Conservation (phyloP, 2,797 vertebrate species). For the Myotis planiceps region DNA sequence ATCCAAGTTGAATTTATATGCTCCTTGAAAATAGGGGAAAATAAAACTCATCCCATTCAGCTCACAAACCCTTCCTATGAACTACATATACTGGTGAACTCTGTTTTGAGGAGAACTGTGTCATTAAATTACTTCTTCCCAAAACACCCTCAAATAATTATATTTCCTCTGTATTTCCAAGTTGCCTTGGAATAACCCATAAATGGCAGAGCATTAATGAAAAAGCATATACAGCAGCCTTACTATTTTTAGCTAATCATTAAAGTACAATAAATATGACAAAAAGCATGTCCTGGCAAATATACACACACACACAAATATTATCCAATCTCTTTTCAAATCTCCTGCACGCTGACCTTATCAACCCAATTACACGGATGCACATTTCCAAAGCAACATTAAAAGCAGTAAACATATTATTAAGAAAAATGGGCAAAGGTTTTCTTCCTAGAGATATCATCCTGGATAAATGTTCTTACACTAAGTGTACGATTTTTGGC, state of each 20-base stretch:
- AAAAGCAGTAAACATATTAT: slow-evolving; percentile 67
- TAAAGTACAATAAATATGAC: slow-evolving; percentile 71
- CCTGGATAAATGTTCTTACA: slow-evolving; percentile 48
- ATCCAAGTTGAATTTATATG: slow-evolving; percentile 19
- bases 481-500: slow-evolving; percentile 58
- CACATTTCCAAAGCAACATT: slow-evolving; percentile 71
- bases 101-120: slow-evolving; percentile 9
- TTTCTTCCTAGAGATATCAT: slow-evolving; percentile 27
- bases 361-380: slow-evolving; percentile 75
- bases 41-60: slow-evolving; percentile 22
- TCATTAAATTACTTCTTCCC: slow-evolving; percentile 66
- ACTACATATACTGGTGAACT: not conserved
- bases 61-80: not conserved
- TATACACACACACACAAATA: slow-evolving; percentile 67
- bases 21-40: slow-evolving; percentile 30
- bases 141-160: slow-evolving; percentile 71
- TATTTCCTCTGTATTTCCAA: slow-evolving; percentile 70
- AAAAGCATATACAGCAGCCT: slow-evolving; percentile 50
- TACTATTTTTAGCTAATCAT: slow-evolving; percentile 69
- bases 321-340: slow-evolving; percentile 62
- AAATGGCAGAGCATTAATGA: slow-evolving; percentile 58
- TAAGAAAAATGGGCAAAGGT: slow-evolving; percentile 72
- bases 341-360: slow-evolving; percentile 67
- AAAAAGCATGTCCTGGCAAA: slow-evolving; percentile 70
- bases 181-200: slow-evolving; percentile 66